A percentile compares a stretch with the other conserved stretches of the same genome.
Evolutionary conservation across 2,888 invertebrate genomes (phyloP).

Genomic region (Abscondita cerata): DNA sequence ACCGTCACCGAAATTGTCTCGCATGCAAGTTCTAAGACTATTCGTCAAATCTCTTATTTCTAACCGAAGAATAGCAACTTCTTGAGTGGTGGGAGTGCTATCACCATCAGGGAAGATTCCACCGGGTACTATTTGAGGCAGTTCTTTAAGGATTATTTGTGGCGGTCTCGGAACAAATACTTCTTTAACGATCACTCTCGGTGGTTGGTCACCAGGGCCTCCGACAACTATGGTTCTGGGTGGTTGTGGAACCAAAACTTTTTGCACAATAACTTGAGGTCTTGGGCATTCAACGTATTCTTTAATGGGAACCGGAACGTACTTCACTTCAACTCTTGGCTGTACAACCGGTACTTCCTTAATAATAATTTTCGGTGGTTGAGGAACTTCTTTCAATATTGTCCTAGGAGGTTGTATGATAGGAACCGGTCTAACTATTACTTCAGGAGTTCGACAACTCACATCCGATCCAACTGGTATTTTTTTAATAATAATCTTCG

Average conservation of each 20-base stretch:
- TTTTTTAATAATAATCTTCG: conserved; percentile 16
- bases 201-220: conserved; percentile 13
- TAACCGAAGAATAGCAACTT: too few relatives aligned
- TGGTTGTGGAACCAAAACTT: conserved; percentile 19
- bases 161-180: conserved; percentile 17
- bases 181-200: conserved; percentile 20
- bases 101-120: background rate
- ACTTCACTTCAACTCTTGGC: conserved; percentile 15
- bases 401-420: conserved; percentile 3
- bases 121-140: background rate
- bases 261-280: conserved; percentile 16
- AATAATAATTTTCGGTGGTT: conserved; percentile 7
- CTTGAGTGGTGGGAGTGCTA: too few relatives aligned
- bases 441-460: background rate
- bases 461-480: conserved; percentile 8
- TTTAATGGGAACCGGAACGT: conserved; percentile 13
- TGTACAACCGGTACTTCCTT: conserved; percentile 8
- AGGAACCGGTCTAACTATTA: background rate
- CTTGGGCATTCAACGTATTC: conserved; percentile 11
- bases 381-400: conserved; percentile 9
- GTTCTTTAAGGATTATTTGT: conserved; percentile 17
- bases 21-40: too few relatives aligned
- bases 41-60: too few relatives aligned
- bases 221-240: conserved; percentile 19
- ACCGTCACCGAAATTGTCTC: too few relatives aligned